Conservation (phyloP, 2,888 invertebrate species). For the Papilio protenor region DNA sequence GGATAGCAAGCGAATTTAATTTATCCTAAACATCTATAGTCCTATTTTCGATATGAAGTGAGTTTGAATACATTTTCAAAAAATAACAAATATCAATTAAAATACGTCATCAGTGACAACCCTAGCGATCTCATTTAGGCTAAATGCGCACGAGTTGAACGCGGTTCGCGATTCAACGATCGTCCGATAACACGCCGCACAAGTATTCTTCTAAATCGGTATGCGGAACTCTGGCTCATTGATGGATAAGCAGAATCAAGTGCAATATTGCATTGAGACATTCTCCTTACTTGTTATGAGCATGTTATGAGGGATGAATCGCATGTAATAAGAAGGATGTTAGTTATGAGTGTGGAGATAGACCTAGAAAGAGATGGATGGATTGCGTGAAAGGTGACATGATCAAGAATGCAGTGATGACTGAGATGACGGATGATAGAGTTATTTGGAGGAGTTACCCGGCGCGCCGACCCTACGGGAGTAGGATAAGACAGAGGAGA, state of each 20-base stretch:
- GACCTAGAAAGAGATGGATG: no score
- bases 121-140: conserved; percentile 41
- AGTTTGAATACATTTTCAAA: background rate
- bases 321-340: no score
- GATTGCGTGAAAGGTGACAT: no score
- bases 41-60: background rate
- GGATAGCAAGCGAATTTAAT: no score
- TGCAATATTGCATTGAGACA: conserved; percentile 43
- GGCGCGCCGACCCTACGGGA: no score
- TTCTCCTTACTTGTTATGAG: background rate
- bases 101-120: conserved; percentile 23
- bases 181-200: conserved; percentile 65
- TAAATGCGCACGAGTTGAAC: conserved; percentile 44
- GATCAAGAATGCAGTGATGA: no score
- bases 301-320: no score
- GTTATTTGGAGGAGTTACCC: no score
- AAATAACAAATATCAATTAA: background rate
- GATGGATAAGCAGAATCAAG: conserved; percentile 28
- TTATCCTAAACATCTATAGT: background rate
- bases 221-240: conserved; percentile 56
- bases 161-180: conserved; percentile 50
- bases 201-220: conserved; percentile 58
- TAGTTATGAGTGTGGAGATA: no score
- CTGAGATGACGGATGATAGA: no score
- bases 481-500: no score